Evolutionary conservation across 1,140 invertebrate species (phyloP).

Genomic region (Bombus superbus): DNA sequence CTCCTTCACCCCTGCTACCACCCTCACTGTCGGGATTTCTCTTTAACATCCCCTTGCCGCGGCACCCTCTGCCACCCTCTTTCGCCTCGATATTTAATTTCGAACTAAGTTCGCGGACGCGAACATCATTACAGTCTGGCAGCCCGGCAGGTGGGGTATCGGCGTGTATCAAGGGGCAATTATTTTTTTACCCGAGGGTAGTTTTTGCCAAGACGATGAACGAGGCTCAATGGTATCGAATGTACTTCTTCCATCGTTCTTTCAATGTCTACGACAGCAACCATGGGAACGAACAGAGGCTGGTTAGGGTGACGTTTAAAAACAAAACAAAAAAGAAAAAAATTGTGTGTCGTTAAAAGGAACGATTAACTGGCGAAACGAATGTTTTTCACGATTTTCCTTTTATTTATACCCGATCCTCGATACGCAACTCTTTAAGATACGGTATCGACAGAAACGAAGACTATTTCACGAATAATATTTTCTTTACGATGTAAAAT

Average conservation of each 20-base stretch:
- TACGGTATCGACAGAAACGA: too few species aligned
- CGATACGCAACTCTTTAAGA: too few species aligned
- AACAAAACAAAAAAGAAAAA: not conserved
- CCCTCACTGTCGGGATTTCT: slow-evolving; percentile 47
- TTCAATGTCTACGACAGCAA: not conserved
- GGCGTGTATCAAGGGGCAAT: slow-evolving; percentile 72
- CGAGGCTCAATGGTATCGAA: not conserved
- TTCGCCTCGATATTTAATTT: slow-evolving; percentile 78
- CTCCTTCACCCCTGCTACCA: slow-evolving; percentile 7
- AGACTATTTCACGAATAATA: too few species aligned
- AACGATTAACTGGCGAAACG: not conserved
- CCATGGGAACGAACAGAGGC: not conserved
- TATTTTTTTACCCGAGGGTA: slow-evolving; percentile 70
- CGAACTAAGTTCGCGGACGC: slow-evolving; percentile 74
- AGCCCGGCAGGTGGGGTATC: slow-evolving; percentile 73
- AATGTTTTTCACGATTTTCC: too few species aligned
- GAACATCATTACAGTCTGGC: slow-evolving; percentile 68
- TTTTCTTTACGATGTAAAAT: too few species aligned
- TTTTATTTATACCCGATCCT: too few species aligned
- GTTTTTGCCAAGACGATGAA: slow-evolving; percentile 19
- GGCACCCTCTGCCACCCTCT: not conserved
- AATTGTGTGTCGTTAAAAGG: not conserved
- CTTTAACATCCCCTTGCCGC: slow-evolving; percentile 43
- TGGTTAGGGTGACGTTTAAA: not conserved
- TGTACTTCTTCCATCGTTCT: slow-evolving; percentile 1